Conservation (phyloP, 2,797 vertebrate genomes). For the Toxotes lorentzi region DNA sequence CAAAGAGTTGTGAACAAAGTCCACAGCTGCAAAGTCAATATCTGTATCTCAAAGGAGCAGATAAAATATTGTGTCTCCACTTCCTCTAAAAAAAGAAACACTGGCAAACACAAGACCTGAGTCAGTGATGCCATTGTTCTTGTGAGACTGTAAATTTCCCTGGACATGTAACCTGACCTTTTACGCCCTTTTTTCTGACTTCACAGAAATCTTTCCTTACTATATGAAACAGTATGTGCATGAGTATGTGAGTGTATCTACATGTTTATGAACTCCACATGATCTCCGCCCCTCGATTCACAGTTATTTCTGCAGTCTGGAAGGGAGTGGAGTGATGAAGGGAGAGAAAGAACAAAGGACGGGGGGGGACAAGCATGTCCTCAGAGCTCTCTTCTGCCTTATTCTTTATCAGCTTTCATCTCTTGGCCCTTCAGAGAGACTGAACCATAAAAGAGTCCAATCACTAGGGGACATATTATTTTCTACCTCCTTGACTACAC, state of each 20-base stretch:
- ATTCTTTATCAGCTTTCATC: constrained; percentile 78
- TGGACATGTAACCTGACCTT: constrained; percentile 37
- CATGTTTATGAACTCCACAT: constrained; percentile 68
- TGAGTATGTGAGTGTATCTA: constrained; percentile 29
- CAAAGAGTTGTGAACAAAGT: constrained; percentile 30
- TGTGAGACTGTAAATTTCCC: constrained; percentile 47
- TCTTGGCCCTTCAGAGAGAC: constrained; percentile 67
- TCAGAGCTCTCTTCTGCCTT: constrained; percentile 58
- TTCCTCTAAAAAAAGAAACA: constrained; percentile 56
- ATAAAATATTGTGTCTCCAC: constrained; percentile 56
- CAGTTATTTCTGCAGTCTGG: constrained; percentile 59
- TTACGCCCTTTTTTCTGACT: constrained; percentile 16
- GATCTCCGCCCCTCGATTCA: constrained; percentile 55
- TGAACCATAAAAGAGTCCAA: constrained; percentile 74
- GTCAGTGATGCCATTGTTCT: constrained; percentile 45
- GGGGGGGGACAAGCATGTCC: constrained; percentile 53
- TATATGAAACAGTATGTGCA: constrained; percentile 23
- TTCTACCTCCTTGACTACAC: constrained; percentile 63
- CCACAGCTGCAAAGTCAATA: constrained; percentile 63
- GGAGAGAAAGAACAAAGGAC: constrained; percentile 42
- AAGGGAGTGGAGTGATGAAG: constrained; percentile 58
- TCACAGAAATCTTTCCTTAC: constrained; percentile 27
- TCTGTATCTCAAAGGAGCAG: constrained; percentile 52
- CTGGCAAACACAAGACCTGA: constrained; percentile 49
- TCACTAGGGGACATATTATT: constrained; percentile 74